phyloP scores from a whole-genome alignment of 1,140 invertebrate species.

The Tenebrio molitor region DNA sequence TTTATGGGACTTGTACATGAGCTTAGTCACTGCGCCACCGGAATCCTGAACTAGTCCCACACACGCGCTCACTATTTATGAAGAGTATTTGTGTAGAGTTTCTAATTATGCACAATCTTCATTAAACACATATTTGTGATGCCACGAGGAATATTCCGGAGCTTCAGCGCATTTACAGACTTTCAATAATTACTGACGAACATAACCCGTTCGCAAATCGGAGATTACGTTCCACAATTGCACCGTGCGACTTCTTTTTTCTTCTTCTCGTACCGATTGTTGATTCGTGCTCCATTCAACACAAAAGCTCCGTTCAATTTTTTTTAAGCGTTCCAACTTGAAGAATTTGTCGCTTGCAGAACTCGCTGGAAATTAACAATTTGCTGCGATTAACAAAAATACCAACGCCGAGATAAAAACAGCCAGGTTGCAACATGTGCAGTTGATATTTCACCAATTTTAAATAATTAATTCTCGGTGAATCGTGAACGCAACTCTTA shows the following conservation, averaged over 20 bases:
- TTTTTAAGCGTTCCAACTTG: conserved; percentile 8
- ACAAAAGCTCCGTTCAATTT: conserved; percentile 9
- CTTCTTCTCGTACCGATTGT: not conserved
- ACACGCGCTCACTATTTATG: conserved; percentile 46
- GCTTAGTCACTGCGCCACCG: conserved; percentile 43
- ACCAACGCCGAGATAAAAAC: too few relatives aligned
- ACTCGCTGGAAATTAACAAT: too few relatives aligned
- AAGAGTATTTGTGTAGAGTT: conserved; percentile 45
- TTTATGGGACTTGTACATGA: conserved; percentile 48
- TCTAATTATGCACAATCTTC: conserved; percentile 41
- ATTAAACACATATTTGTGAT: conserved; percentile 45
- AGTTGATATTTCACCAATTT: too few relatives aligned
- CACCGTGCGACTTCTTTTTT: conserved; percentile 11
- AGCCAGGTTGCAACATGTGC: too few relatives aligned
- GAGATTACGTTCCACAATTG: not conserved
- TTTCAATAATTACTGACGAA: conserved; percentile 43
- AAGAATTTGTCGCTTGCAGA: not conserved
- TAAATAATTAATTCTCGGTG: too few relatives aligned
- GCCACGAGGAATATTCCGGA: conserved; percentile 39
- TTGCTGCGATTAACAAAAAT: conserved; percentile 12
- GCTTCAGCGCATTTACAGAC: conserved; percentile 40
- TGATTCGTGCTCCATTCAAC: conserved; percentile 20
- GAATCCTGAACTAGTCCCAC: conserved; percentile 44
- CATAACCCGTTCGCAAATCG: conserved; percentile 1
- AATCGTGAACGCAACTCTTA: too few relatives aligned